A percentile compares a stretch with the other conserved stretches of the same genome.
Evolutionary conservation across 2,113 vertebrate genomes (phyloP).

Genomic region (Apeltes quadracus): DNA sequence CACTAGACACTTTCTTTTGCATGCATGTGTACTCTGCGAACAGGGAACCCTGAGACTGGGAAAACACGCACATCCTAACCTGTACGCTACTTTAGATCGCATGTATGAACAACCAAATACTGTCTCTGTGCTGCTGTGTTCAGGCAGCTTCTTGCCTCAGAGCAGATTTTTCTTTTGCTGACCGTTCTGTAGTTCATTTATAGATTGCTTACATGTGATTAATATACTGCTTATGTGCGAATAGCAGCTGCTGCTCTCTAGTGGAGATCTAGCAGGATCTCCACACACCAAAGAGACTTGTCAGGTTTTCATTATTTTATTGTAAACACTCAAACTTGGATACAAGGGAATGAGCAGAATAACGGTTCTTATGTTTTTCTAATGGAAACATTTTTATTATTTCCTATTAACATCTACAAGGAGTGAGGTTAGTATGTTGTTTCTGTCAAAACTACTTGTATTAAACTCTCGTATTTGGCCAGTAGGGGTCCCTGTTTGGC

Average conservation of each 20-base stretch:
- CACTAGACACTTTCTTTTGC: background rate
- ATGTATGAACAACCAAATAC: background rate
- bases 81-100: background rate
- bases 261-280: conserved; percentile 29
- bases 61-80: conserved; percentile 20
- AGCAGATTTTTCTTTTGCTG: background rate
- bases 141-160: background rate
- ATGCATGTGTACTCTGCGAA: background rate
- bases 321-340: background rate
- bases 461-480: conserved; percentile 6
- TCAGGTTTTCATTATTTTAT: background rate
- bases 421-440: background rate
- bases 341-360: background rate
- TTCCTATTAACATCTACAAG: background rate
- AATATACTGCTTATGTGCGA: background rate
- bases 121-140: background rate
- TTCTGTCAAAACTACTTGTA: background rate
- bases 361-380: background rate
- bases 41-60: conserved; percentile 50
- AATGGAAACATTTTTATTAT: background rate
- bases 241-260: conserved; percentile 50
- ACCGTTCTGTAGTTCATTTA: background rate
- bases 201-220: background rate
- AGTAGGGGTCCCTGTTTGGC: conserved; percentile 64
- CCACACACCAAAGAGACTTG: background rate